These are phyloP conservation scores for Urosaurus nigricauda DNA, from an alignment of 2,797 vertebrate species.

Conservation along the genomic window DNA sequence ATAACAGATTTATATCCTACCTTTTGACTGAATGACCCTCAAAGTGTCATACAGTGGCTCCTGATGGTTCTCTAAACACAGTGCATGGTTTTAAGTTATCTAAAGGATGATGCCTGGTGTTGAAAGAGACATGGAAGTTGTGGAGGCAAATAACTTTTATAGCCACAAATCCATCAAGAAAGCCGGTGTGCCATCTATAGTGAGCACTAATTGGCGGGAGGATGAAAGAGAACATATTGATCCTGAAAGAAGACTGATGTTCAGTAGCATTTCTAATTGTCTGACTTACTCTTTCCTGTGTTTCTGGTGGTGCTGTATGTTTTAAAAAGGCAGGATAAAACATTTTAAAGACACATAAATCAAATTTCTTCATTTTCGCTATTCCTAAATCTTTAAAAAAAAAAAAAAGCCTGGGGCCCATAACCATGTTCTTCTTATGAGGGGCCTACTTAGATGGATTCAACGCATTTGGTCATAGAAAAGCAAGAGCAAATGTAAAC, in stretches of 20 bases:
- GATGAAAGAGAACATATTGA: neutral
- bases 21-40: too few relatives aligned
- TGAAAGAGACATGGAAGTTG: neutral
- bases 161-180: conserved; percentile 3
- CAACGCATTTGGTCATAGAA: neutral
- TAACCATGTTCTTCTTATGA: neutral
- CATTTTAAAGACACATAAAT: neutral
- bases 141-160: neutral
- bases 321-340: neutral
- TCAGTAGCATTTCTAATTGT: neutral
- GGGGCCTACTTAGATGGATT: neutral
- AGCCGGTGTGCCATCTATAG: neutral
- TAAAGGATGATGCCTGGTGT: too few relatives aligned
- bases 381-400: neutral
- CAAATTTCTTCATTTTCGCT: neutral
- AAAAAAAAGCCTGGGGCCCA: too few relatives aligned
- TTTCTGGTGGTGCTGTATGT: neutral
- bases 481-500: neutral
- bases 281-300: neutral
- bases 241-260: neutral
- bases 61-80: too few relatives aligned
- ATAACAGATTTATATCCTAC: too few relatives aligned
- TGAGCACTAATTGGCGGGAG: neutral
- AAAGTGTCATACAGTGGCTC: too few relatives aligned
- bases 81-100: too few relatives aligned